phyloP scores from a whole-genome alignment of 1,140 invertebrate species.

The Megalonaias nervosa region DNA sequence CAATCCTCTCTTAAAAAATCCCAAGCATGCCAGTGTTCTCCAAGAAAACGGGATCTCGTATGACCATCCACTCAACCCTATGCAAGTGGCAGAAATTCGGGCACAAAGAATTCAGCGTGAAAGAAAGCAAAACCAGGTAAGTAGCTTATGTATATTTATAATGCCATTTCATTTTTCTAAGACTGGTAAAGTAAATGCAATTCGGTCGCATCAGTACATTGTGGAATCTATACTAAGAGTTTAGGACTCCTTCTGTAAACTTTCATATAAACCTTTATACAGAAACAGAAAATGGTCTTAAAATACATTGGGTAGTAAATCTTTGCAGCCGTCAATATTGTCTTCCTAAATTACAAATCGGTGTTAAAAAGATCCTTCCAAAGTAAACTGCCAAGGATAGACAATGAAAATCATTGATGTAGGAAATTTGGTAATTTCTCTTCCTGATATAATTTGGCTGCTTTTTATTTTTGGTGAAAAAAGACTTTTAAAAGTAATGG shows the following conservation, averaged over 20 bases:
- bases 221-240: background rate
- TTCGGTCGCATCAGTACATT: background rate
- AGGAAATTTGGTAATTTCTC: no score
- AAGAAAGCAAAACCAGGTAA: conserved; percentile 77
- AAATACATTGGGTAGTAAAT: no score
- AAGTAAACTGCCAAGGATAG: no score
- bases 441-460: no score
- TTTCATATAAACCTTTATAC: background rate
- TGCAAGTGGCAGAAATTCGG: conserved; percentile 86
- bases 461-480: no score
- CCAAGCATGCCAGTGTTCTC: conserved; percentile 87
- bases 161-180: background rate
- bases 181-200: background rate
- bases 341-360: no score
- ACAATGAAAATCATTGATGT: no score
- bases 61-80: conserved; percentile 86
- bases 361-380: no score
- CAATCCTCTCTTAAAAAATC: conserved; percentile 82
- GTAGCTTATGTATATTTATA: conserved; percentile 35
- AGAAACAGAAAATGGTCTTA: background rate
- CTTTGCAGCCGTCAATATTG: no score
- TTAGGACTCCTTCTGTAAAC: background rate
- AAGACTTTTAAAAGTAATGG: no score
- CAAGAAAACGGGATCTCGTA: conserved; percentile 88
- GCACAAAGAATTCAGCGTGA: conserved; percentile 88